A percentile compares a stretch with the other conserved stretches of the same genome.
These are phyloP conservation scores for Phalanger gymnotis DNA, from an alignment of 2,797 vertebrate species.

Conservation along the genomic window DNA sequence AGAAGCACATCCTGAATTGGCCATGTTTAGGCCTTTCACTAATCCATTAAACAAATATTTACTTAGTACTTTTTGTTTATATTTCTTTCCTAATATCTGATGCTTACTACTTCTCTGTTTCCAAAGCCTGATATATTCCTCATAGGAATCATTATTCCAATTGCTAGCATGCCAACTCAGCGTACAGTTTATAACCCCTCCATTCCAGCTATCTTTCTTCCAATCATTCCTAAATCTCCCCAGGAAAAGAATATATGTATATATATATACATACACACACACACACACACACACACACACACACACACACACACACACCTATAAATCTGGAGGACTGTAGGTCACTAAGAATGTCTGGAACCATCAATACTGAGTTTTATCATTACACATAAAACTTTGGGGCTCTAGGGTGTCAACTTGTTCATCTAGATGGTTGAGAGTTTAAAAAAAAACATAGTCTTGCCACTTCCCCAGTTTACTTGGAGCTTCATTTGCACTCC, in stretches of 20 bases:
- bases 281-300: no score
- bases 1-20: constrained; percentile 19
- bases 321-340: constrained; percentile 42
- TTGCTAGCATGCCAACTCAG: neutral
- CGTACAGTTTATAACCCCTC: neutral
- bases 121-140: constrained; percentile 52
- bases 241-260: constrained; percentile 19
- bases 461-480: neutral
- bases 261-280: no score
- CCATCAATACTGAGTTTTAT: neutral
- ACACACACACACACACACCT: constrained; percentile 42
- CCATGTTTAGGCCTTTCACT: constrained; percentile 29
- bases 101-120: constrained; percentile 11
- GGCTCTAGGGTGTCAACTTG: constrained; percentile 27
- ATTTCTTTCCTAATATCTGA: neutral
- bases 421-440: neutral
- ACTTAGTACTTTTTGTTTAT: constrained; percentile 21
- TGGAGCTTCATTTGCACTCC: constrained; percentile 59
- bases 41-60: constrained; percentile 54
- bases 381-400: neutral
- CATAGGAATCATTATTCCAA: constrained; percentile 9
- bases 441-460: constrained; percentile 54
- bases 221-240: constrained; percentile 23
- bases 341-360: constrained; percentile 52
- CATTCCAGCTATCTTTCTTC: constrained; percentile 12